phyloP scores from a whole-genome alignment of 2,113 vertebrate genomes.

The Rhynchomys soricoides region DNA sequence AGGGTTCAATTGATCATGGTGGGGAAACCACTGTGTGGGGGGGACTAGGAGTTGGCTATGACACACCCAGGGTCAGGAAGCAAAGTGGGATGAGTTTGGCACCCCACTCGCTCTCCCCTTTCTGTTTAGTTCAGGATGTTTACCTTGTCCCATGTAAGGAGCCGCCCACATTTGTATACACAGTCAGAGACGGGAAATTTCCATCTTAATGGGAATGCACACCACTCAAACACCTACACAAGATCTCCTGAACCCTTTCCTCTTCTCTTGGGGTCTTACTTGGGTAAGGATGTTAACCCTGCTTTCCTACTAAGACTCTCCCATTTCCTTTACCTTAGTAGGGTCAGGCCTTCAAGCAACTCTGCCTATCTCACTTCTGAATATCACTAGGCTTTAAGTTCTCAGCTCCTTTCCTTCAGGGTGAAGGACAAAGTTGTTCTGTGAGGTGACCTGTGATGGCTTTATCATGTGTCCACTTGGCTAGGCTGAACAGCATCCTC shows the following conservation, averaged over 20 bases:
- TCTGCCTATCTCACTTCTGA: background rate
- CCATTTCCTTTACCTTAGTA: background rate
- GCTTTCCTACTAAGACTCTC: background rate
- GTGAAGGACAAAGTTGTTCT: background rate
- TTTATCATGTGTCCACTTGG: background rate
- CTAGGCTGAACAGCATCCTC: background rate
- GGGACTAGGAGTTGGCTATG: background rate
- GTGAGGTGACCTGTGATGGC: background rate
- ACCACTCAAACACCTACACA: background rate
- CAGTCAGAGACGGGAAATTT: background rate
- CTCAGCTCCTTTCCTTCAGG: conserved; percentile 14
- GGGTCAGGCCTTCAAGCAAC: background rate
- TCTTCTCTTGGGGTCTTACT: background rate
- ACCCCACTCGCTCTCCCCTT: too few relatives aligned
- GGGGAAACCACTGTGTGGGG: too few relatives aligned
- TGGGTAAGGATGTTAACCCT: background rate
- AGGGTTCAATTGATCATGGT: background rate
- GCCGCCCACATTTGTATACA: background rate
- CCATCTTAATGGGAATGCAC: background rate
- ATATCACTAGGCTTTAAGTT: background rate
- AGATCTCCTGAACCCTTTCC: background rate
- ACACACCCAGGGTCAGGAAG: background rate
- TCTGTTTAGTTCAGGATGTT: background rate
- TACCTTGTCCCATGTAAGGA: background rate
- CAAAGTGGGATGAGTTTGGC: background rate